Percentiles rank a stretch among this genome's conserved stretches.
Evolutionary conservation across 2,888 invertebrate genomes (phyloP).

Genomic region (Neoaliturus tenellus): DNA sequence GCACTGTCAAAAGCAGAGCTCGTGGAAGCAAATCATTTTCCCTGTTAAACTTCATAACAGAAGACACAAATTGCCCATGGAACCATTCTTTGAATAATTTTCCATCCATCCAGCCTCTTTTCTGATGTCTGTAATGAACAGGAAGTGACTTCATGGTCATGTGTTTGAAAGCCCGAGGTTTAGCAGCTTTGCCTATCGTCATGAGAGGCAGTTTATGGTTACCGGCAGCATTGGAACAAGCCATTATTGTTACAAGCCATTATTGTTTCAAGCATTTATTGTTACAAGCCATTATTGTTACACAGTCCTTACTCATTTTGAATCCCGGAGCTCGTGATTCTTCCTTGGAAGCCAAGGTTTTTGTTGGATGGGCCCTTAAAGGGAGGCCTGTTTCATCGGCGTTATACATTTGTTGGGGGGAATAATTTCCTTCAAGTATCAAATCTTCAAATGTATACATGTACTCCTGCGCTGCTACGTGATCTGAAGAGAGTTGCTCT

Average conservation of each 20-base stretch:
- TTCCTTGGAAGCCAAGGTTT: slow-evolving; percentile 62
- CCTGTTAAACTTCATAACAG: neutral
- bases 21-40: neutral
- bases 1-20: slow-evolving; percentile 3
- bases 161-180: slow-evolving; percentile 65
- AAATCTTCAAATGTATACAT: slow-evolving; percentile 52
- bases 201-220: slow-evolving; percentile 63
- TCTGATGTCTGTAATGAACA: slow-evolving; percentile 63
- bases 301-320: slow-evolving; percentile 66
- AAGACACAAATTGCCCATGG: neutral
- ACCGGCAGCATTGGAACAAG: slow-evolving; percentile 67
- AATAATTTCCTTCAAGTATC: slow-evolving; percentile 13
- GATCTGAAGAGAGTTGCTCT: slow-evolving; percentile 60
- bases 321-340: slow-evolving; percentile 61
- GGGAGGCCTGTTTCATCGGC: slow-evolving; percentile 67
- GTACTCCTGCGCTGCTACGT: slow-evolving; percentile 59
- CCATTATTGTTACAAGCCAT: too few species aligned
- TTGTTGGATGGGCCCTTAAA: slow-evolving; percentile 65
- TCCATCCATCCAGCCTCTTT: slow-evolving; percentile 64
- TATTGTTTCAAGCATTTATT: too few species aligned
- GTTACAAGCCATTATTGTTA: slow-evolving; percentile 65
- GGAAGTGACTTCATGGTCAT: slow-evolving; percentile 61
- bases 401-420: slow-evolving; percentile 65
- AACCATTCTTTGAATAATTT: slow-evolving; percentile 64
- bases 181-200: slow-evolving; percentile 66